phyloP scores from a whole-genome alignment of 1,140 invertebrate genomes.

The Zeugodacus cucurbitae region DNA sequence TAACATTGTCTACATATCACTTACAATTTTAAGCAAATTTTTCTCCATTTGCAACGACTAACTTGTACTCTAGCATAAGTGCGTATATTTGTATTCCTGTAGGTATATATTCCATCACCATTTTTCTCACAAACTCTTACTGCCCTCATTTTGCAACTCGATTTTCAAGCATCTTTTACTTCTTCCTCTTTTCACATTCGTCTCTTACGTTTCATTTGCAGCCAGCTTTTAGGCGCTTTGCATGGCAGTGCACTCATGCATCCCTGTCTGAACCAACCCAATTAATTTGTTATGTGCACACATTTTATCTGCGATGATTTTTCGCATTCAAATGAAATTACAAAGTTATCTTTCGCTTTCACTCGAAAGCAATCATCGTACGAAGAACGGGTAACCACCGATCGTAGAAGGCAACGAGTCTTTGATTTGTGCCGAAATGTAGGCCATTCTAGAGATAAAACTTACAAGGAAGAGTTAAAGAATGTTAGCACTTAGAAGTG shows the following conservation, averaged over 20 bases:
- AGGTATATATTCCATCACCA: not conserved
- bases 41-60: not conserved
- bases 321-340: not conserved
- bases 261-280: not conserved
- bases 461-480: not conserved
- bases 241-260: not conserved
- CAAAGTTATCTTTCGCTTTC: conserved; percentile 26
- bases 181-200: not conserved
- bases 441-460: not conserved
- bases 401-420: not conserved
- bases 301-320: conserved; percentile 2
- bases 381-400: not conserved
- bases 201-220: not conserved
- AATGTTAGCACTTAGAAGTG: not conserved
- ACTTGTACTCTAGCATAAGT: not conserved
- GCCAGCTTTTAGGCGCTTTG: not conserved
- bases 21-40: not conserved
- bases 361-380: not conserved
- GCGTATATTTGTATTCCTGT: not conserved
- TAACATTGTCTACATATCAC: not conserved
- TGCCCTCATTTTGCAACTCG: not conserved
- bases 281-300: conserved; percentile 17
- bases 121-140: not conserved
- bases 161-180: not conserved
- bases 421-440: not conserved